Base-by-base conservation (phyloP, 2,113 vertebrate genomes). In the Chroicocephalus ridibundus region DNA sequence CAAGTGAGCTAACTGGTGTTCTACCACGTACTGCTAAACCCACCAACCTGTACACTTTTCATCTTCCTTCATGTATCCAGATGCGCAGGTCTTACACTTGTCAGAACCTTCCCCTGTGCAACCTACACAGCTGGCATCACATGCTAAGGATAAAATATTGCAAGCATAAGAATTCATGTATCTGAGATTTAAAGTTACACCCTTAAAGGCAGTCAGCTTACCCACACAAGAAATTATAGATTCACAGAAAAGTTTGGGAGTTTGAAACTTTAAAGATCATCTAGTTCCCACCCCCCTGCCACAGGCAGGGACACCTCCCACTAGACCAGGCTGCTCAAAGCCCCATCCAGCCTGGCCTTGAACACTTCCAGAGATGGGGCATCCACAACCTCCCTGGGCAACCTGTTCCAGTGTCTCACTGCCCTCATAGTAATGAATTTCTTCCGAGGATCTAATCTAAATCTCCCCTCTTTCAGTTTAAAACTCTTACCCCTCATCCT, bases 51-150 rank as follows among this genome's bases (percentile, higher is more conserved):
- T 78, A 86, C 99, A 99, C 75, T 97, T 98, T 57, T 98, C 98
- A 22, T 97, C 98, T 74, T 98, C 95, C 46, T 98, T 97, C 15
- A 88, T 3, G 54, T 99, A 99, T 49, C 99, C 99, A 3, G 97
- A 26, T 49, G 98, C 51, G 36, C 99, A 99, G 49, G 96, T 94
- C 18, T 97, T 97, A 69, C 99, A 99, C 32, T 96, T 91, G 27
- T 97, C 97, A 11, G 99, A 98, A 16, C 99, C 99, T 58, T 98
- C 96, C 29, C 98, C 99, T 4, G 97, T 98, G 97, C 99, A 99
- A 55, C 98, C 98, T 6, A 97, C 32, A 47, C 99, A 99, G 42
- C 97, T 98, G 40, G 85, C 55, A 86, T 99, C 98, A 92, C 99
- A 99, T 9, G 96, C 99, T 99, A 84, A 62, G 49, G 83, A 57